phyloP scores from a whole-genome alignment of 2,888 invertebrate genomes.

The Acrobasis consociella region DNA sequence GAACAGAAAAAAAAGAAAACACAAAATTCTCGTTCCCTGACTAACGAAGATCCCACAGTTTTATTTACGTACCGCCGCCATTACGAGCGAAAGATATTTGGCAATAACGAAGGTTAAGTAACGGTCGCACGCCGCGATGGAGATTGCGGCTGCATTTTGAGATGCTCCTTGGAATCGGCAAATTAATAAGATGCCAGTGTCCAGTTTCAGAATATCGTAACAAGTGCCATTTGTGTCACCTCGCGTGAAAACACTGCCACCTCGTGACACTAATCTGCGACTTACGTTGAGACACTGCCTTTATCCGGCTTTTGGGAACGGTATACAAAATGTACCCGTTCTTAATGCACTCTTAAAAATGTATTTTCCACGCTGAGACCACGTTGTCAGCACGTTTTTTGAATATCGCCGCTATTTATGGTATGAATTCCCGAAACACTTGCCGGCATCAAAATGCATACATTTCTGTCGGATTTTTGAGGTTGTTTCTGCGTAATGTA shows the following conservation, averaged over 20 bases:
- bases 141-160: background rate
- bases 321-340: no score
- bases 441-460: no score
- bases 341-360: no score
- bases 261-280: background rate
- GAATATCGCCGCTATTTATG: no score
- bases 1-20: background rate
- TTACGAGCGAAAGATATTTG: constrained; percentile 3
- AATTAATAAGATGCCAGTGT: background rate
- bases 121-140: constrained; percentile 1
- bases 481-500: no score
- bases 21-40: background rate
- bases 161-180: background rate
- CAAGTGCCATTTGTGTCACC: background rate
- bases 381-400: no score
- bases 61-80: constrained; percentile 13
- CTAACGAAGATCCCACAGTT: constrained; percentile 15
- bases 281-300: background rate
- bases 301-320: background rate
- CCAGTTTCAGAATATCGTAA: background rate
- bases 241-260: background rate
- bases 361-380: no score
- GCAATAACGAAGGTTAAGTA: constrained; percentile 20
- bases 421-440: no score
- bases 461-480: no score